Evolutionary conservation across 2,113 vertebrate species (phyloP).

Genomic region (Hiodon alosoides): DNA sequence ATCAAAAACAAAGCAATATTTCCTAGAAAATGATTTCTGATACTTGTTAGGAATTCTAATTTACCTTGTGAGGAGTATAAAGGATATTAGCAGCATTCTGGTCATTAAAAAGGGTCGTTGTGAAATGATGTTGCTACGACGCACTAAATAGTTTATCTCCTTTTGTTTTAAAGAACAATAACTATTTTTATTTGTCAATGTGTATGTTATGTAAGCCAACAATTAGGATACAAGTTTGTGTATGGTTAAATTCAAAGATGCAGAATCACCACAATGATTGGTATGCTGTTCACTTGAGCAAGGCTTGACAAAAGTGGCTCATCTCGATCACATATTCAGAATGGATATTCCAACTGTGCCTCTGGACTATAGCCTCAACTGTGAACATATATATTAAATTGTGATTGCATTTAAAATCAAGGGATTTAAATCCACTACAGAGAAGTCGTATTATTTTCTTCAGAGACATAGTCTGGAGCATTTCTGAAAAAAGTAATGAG

Average conservation of each 20-base stretch:
- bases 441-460: background rate
- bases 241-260: background rate
- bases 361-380: background rate
- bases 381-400: background rate
- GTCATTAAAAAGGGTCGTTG: slow-evolving; percentile 4
- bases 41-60: slow-evolving; percentile 4
- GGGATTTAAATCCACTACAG: background rate
- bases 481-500: no score
- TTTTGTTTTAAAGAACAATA: slow-evolving; percentile 3
- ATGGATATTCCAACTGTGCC: background rate
- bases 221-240: background rate
- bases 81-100: background rate
- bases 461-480: no score
- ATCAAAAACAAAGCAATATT: background rate
- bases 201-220: background rate
- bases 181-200: slow-evolving; percentile 1
- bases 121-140: background rate
- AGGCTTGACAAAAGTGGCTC: background rate
- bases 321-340: background rate
- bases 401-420: background rate
- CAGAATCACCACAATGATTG: background rate
- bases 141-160: background rate
- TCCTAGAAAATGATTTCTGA: background rate
- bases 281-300: background rate
- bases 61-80: background rate